Base-by-base conservation (phyloP, 37 sponge, comb jelly and placozoan species). In the Amphimedon queenslandica region DNA sequence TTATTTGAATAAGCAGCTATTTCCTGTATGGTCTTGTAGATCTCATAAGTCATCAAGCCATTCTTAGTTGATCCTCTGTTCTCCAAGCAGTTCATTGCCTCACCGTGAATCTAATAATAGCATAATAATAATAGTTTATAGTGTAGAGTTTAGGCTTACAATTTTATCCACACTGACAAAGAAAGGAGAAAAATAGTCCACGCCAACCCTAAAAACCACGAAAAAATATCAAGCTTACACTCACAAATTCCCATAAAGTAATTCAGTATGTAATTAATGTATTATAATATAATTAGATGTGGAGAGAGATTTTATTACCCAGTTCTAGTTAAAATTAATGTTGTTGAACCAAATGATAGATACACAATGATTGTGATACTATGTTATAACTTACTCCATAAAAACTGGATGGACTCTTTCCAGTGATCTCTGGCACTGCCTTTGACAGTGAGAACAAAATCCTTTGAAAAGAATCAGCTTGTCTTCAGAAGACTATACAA, bases 131-230 rank as follows among this genome's bases (percentile, higher is more conserved):
- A 47, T 8, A 47, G 13, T 18, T 8, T 47, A 47, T 47, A 47
- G 13, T 47, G 13, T 47, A 47, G 8, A 47, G 8, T 13, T 47
- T 47, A 18, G 18, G 10, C 83, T 68, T 32, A 82, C 83, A 76
- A 82, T 42, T 70, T 75, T 69, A 68, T 82, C 83, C 51, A 82
- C 18, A 25, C 55, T n/a, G 37, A 20, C 18, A 37, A 42, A 82
- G 55, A 76, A 82, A 28, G 31, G 27, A 13, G 83, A 27, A 41
- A 82, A 70, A 64, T 82, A 82, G 64, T 55, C 53, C 28, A 70
- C 57, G n/a, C 66, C 64, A 33, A 58, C 66, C 25, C 83, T 42
- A 65, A 30, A 11, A 32, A 34, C n/a, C n/a, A n/a, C n/a, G n/a
- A n/a, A n/a, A n/a, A n/a, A n/a, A n/a, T n/a, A n/a, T n/a, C n/a